These are phyloP conservation scores for Dendrophyllia cribrosa DNA, from an alignment of 64 coral and sea anemone species.

Conservation along the genomic window DNA sequence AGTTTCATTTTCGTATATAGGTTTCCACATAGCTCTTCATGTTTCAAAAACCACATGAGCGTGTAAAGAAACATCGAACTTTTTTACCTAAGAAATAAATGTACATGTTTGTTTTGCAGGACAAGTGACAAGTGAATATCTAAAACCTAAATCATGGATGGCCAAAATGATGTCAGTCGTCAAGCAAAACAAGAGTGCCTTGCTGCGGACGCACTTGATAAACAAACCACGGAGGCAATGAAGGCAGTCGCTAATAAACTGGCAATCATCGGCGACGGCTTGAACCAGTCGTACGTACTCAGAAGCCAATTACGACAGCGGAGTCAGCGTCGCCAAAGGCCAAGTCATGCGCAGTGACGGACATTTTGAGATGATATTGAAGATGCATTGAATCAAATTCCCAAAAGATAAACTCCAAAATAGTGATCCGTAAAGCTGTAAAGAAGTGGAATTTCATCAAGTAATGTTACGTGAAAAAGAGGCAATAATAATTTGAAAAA, in stretches of 20 bases:
- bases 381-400: no score
- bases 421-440: no score
- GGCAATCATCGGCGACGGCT: conserved; percentile 8
- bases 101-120: no score
- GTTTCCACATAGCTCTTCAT: no score
- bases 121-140: background rate
- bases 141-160: background rate
- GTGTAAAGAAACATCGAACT: no score
- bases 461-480: no score
- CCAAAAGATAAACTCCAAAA: no score
- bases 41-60: no score
- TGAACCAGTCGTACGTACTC: conserved; percentile 14
- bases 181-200: background rate
- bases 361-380: background rate
- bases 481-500: no score
- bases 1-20: no score
- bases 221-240: conserved; percentile 2
- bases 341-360: background rate
- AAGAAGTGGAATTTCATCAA: no score
- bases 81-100: no score
- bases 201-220: background rate
- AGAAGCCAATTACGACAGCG: background rate
- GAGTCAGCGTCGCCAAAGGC: background rate
- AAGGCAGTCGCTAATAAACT: background rate
- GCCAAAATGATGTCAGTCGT: background rate